Conservation (phyloP, 2,113 vertebrate species). For the Pteruthius melanotis region DNA sequence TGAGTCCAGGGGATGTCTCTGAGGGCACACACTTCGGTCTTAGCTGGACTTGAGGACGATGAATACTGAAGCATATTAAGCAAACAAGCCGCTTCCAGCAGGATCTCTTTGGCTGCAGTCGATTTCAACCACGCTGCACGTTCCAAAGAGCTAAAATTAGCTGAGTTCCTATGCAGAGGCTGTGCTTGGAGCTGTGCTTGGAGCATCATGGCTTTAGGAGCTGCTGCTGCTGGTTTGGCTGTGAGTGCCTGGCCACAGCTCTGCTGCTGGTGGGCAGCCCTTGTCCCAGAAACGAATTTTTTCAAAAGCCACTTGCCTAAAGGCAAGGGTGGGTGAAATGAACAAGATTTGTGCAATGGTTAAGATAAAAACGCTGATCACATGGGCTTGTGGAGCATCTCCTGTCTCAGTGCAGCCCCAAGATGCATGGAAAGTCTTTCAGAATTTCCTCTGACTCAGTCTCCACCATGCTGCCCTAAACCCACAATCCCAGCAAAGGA, state of each 20-base stretch:
- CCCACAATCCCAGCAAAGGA: background rate
- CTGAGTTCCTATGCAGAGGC: background rate
- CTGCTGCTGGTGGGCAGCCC: background rate
- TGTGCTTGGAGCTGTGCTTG: background rate
- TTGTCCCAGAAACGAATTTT: background rate
- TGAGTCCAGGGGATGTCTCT: background rate
- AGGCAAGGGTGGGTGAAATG: background rate
- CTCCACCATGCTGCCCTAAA: background rate
- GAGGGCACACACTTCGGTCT: background rate
- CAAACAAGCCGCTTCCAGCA: background rate
- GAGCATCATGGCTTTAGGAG: fast-evolving
- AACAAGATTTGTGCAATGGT: background rate
- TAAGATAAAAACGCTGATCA: background rate
- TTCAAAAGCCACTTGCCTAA: background rate
- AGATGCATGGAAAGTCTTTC: background rate
- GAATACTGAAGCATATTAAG: background rate
- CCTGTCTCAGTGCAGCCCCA: background rate
- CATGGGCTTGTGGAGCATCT: background rate
- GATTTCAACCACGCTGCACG: fast-evolving
- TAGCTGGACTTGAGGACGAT: background rate
- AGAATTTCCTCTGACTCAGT: background rate
- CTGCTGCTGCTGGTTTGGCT: background rate
- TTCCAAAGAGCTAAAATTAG: background rate
- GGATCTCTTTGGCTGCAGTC: background rate
- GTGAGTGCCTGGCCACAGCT: background rate